These are phyloP conservation scores for Callimorpha dominula DNA, from an alignment of 2,888 invertebrate genomes.

Conservation along the genomic window DNA sequence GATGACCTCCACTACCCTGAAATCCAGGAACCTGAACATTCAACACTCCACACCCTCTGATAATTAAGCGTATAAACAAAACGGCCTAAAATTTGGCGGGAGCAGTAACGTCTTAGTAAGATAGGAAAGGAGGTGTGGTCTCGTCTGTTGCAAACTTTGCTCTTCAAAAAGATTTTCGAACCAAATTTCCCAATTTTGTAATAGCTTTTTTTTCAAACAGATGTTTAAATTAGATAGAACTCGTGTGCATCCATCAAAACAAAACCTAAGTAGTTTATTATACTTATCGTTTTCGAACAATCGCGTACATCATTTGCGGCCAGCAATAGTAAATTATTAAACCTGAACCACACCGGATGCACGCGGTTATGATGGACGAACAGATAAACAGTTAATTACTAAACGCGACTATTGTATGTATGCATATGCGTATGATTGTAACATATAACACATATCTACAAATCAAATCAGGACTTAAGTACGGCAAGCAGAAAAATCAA, in stretches of 20 bases:
- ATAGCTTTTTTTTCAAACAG: neutral
- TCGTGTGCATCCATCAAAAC: neutral
- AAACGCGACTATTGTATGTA: neutral
- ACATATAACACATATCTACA: neutral
- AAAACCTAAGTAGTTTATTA: neutral
- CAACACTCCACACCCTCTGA: too few relatives aligned
- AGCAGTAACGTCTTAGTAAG: too few relatives aligned
- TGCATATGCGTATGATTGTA: neutral
- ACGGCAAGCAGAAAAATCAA: neutral
- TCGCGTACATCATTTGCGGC: neutral
- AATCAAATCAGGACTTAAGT: neutral
- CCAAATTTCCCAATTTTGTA: too few relatives aligned
- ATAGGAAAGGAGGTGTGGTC: too few relatives aligned
- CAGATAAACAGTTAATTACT: neutral
- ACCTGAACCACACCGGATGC: constrained; percentile 40
- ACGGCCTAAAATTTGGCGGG: too few relatives aligned
- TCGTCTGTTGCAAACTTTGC: too few relatives aligned
- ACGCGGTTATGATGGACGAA: constrained; percentile 28
- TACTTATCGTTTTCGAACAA: neutral
- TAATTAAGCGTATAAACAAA: too few relatives aligned
- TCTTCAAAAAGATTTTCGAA: too few relatives aligned
- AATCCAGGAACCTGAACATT: too few relatives aligned
- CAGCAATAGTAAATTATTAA: constrained; percentile 32
- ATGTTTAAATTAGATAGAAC: neutral
- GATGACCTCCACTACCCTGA: too few relatives aligned